Evolutionary conservation across 1,140 invertebrate species (phyloP).

Genomic region (Yoshiicerus persimilis): DNA sequence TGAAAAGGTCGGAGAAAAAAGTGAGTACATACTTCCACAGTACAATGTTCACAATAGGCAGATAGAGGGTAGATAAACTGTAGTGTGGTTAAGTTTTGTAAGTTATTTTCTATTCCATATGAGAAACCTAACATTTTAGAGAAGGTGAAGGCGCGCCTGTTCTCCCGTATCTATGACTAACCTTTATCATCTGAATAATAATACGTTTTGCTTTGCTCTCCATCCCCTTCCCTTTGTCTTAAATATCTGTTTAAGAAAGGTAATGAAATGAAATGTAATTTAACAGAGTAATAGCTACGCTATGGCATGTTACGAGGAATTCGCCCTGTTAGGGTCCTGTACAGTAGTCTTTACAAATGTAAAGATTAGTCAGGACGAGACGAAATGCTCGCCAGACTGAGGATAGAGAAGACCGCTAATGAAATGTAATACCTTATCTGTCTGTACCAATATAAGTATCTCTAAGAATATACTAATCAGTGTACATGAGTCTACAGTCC

Average conservation of each 20-base stretch:
- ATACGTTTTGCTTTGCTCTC: not conserved
- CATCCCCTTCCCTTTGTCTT: not conserved
- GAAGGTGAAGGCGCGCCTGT: not conserved
- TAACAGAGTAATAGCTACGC: not conserved
- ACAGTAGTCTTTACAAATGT: not conserved
- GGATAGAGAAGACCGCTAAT: not conserved
- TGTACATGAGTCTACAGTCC: not conserved
- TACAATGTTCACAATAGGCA: too few species aligned
- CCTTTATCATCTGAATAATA: not conserved
- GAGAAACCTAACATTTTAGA: not conserved
- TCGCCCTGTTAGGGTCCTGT: not conserved
- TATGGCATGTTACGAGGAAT: not conserved
- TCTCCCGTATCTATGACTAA: not conserved
- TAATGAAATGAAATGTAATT: conserved; percentile 19
- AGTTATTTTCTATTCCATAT: not conserved
- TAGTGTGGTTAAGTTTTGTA: not conserved
- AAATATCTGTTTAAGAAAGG: conserved; percentile 13
- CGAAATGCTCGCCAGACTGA: not conserved
- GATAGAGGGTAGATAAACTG: not conserved
- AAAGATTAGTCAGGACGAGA: not conserved
- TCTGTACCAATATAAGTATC: not conserved
- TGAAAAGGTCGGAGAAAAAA: not conserved
- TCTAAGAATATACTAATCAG: not conserved
- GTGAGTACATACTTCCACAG: too few species aligned
- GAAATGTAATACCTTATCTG: not conserved